phyloP scores from a whole-genome alignment of 37 sponge, comb jelly and placozoan genomes.

The Cladorhizidae sp. region DNA sequence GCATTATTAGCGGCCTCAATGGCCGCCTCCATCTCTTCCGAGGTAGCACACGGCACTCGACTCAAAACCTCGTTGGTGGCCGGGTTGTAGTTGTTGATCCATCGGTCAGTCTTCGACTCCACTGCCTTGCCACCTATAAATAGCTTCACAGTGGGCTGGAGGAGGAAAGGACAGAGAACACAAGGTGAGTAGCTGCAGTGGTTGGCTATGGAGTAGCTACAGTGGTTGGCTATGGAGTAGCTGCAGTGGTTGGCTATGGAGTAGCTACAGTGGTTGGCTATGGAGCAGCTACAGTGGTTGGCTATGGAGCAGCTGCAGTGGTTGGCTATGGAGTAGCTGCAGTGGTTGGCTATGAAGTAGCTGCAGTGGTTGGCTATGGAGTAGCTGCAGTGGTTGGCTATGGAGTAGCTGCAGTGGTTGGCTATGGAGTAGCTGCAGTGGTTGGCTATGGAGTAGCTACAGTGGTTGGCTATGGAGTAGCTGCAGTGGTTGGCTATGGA shows the following conservation, averaged over 20 bases:
- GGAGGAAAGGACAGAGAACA: background rate
- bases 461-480: no score
- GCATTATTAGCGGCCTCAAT: constrained; percentile 86
- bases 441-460: no score
- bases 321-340: no score
- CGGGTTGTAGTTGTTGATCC: constrained; percentile 96
- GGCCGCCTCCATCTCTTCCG: constrained; percentile 93
- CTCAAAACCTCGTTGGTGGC: constrained; percentile 94
- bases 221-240: no score
- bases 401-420: no score
- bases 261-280: no score
- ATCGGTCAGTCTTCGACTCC: constrained; percentile 88
- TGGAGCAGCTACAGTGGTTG: background rate
- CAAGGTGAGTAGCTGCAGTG: background rate
- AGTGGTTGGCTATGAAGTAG: background rate
- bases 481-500: background rate
- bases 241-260: background rate
- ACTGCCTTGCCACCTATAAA: constrained; percentile 93
- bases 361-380: no score
- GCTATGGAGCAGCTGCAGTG: no score
- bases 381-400: background rate
- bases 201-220: no score
- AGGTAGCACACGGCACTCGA: constrained; percentile 92
- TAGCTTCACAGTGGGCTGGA: constrained; percentile 78
- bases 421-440: background rate